Conservation (phyloP, 2,113 vertebrate genomes). For the Pycnonotus jocosus region DNA sequence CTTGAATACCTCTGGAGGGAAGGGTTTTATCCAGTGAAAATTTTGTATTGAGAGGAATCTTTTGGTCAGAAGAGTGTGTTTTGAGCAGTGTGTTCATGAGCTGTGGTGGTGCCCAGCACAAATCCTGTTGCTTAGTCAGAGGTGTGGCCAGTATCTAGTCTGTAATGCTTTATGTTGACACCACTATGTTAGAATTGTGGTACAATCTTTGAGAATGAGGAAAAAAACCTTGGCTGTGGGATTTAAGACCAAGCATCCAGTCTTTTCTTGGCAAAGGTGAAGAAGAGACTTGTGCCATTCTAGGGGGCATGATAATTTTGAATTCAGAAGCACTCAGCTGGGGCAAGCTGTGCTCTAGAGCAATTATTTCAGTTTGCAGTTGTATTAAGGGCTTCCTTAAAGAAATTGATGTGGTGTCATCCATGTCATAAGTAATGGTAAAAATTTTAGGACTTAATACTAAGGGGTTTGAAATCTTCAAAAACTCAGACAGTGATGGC, state of each 20-base stretch:
- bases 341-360: not conserved
- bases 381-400: not conserved
- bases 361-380: not conserved
- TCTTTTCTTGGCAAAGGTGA: not conserved
- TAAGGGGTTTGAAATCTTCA: not conserved
- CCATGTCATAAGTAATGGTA: not conserved
- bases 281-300: not conserved
- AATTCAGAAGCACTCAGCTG: not conserved
- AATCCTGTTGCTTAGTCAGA: not conserved
- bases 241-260: not conserved
- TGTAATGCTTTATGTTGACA: not conserved
- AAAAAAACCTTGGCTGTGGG: not conserved
- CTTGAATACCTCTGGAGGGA: not conserved
- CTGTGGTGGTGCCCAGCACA: not conserved
- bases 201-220: not conserved
- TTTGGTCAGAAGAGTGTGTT: not conserved
- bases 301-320: not conserved
- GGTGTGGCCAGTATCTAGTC: not conserved
- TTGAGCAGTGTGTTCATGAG: not conserved
- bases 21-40: not conserved
- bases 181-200: not conserved
- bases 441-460: not conserved
- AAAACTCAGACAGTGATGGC: not conserved
- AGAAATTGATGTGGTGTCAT: accelerated
- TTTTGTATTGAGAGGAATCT: not conserved